Evolutionary conservation across 2,888 invertebrate species (phyloP).

Genomic region (Belgica antarctica): DNA sequence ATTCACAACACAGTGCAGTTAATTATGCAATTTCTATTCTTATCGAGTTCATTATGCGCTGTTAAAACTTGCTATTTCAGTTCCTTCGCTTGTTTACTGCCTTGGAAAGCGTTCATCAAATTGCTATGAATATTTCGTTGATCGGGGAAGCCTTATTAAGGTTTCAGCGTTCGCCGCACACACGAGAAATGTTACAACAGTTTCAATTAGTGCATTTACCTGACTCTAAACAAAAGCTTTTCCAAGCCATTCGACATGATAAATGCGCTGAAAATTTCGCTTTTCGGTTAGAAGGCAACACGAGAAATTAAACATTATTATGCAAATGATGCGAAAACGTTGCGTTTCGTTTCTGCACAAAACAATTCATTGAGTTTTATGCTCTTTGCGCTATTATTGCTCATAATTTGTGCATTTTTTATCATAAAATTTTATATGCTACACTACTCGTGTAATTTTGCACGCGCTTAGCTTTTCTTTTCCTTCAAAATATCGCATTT

Average conservation of each 20-base stretch:
- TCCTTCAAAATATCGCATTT: neutral
- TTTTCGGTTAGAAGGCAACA: neutral
- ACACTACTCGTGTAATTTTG: conserved; percentile 9
- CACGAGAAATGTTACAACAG: neutral
- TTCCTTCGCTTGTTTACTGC: no score
- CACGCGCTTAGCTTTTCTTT: conserved; percentile 7
- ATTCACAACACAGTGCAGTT: neutral
- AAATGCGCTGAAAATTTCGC: neutral
- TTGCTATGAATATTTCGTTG: conserved; percentile 1
- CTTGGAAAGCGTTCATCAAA: conserved; percentile 24
- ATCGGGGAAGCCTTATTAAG: neutral
- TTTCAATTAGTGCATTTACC: conserved; percentile 23
- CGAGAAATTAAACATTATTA: conserved; percentile 22
- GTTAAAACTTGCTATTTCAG: no score
- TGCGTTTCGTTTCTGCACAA: conserved; percentile 18
- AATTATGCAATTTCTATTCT: conserved; percentile 30
- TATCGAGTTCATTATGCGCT: conserved; percentile 13
- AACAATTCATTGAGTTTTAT: conserved; percentile 31
- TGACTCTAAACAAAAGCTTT: neutral
- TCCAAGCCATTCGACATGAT: neutral
- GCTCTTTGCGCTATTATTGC: conserved; percentile 21
- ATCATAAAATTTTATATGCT: neutral
- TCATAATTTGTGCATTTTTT: neutral
- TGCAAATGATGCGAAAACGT: conserved; percentile 28
- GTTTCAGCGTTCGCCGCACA: neutral